Evolutionary conservation across 2,888 invertebrate genomes (phyloP), one percentile per base, ranked within the genome.

Genomic region (Capitulum mitella): DNA sequence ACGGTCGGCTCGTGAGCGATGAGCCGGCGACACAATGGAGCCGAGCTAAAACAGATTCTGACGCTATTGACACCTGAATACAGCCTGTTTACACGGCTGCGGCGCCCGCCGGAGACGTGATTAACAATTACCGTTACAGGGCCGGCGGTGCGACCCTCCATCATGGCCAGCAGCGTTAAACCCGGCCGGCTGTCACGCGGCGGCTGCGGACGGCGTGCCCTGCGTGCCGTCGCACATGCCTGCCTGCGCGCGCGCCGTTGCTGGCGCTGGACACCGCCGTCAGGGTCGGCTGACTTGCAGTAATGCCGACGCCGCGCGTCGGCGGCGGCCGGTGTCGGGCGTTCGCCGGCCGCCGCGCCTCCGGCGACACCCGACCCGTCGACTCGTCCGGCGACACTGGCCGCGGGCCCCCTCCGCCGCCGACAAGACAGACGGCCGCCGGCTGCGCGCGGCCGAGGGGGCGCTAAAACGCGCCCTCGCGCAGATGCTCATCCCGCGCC

Each of bases 401-500:
- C 58, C n/a, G n/a, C n/a, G 34, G 64, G 32, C 51, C 64, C 64
- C 34, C 32, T 16, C 64, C 61, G 32, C 34, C 16, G 64, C 32
- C 14, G 64, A 34, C 64, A 64, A 32, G 34, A 64, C 64, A 64
- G 64, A 64, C 64, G 64, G 19, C 34, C 16, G 29, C 58, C 58
- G 58, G 58, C 29, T n/a, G 58, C 32, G 51, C 51, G 32, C 58
- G 29, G 32, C 12, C 2, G 58, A n/a, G 58, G 58, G 58, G 29
- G 29, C 58, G 64, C 34, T 64, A 64, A 64, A 64, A 64, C 64
- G 64, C 64, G 26, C 70, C 26, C 70, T 37, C 70, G 34, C 34
- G 64, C 64, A 14, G 64, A 16, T 29, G 64, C 34, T 34, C 64
- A 32, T 64, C 70, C 37, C 8, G 37, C 26, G 37, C 8, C 6